Base-by-base conservation (phyloP, 2,113 vertebrate species). In the Mesocricetus auratus region DNA sequence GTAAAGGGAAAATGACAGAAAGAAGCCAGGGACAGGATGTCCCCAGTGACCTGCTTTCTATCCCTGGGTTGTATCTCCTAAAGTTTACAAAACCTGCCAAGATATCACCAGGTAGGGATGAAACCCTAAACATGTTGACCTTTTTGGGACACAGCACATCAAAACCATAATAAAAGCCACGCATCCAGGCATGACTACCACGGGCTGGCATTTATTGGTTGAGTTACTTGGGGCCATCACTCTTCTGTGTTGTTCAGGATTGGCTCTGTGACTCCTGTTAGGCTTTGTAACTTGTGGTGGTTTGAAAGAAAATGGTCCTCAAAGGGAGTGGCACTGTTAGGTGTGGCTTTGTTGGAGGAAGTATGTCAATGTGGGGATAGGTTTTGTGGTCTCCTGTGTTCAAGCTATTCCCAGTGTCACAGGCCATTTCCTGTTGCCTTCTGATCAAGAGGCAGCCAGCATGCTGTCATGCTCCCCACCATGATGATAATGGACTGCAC, bases 181-280 rank as follows among this genome's bases (percentile, higher is more conserved):
- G 3, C 21, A 0, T 16, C 7, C 29, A 26, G 33, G n/a, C n/a
- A 45, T 6, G 31, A 91, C 31, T 88, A 36, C 0, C 21, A 15
- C 24, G 15, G 39, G 26, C 64, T 36, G 19, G 16, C 24, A 22
- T 45, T 86, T 85, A 2, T 5, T 64, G 56, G 26, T 3, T 7
- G 1, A 11, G 64, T 86, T 3, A 2, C 29, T 71, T 17, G 29
- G 75, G 42, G 39, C 50, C 22, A 22, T 71, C 5, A 31, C 10
- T 68, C 21, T 12, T 58, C n/a, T 36, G 0, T 4, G 4, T 6
- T 47, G 29, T 17, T 2, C 9, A 22, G n/a, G 33, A 4, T 5
- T 47, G 87, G 19, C 11, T 74, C 47, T n/a, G 0, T 24, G n/a
- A 4, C 26, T 45, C 36, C 16, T 5, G 36, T 15, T 90, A 47